phyloP scores from a whole-genome alignment of 1,140 invertebrate genomes.

The Muscidifurax raptorellus region DNA sequence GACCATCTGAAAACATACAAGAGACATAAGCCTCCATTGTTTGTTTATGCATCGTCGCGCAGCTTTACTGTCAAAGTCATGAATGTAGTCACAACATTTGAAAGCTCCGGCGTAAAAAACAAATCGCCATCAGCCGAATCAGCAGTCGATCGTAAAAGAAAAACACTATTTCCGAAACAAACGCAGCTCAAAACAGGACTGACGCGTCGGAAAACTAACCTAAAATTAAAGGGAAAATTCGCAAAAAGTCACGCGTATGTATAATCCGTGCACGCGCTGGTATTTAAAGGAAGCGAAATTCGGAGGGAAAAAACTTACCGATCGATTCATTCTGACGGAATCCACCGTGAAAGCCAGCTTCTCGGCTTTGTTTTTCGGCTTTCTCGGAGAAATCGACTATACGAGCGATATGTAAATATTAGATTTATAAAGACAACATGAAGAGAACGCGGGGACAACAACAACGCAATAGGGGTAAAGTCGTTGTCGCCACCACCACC shows the following conservation, averaged over 20 bases:
- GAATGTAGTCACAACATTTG: neutral
- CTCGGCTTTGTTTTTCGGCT: neutral
- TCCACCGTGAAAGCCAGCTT: neutral
- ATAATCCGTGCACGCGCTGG: slow-evolving; percentile 10
- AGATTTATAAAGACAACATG: slow-evolving; percentile 29
- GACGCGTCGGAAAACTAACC: slow-evolving; percentile 47
- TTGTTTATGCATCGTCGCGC: neutral
- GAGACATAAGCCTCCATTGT: slow-evolving; percentile 33
- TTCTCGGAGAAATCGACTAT: neutral
- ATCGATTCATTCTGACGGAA: slow-evolving; percentile 59
- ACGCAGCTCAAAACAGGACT: neutral
- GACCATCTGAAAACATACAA: slow-evolving; percentile 54
- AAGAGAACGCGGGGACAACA: slow-evolving; percentile 42
- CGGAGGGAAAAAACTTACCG: slow-evolving; percentile 54
- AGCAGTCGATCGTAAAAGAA: neutral
- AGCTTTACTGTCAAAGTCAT: neutral
- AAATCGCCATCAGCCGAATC: neutral
- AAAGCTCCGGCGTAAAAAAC: neutral
- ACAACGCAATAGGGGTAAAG: slow-evolving; percentile 38
- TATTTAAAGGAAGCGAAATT: neutral
- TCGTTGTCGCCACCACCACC: slow-evolving; percentile 25
- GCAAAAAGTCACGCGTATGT: neutral
- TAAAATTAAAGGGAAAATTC: slow-evolving; percentile 17
- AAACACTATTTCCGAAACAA: neutral
- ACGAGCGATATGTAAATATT: slow-evolving; percentile 10